Base-by-base conservation (phyloP, 2,113 vertebrate species). In the Puffinus mauretanicus region DNA sequence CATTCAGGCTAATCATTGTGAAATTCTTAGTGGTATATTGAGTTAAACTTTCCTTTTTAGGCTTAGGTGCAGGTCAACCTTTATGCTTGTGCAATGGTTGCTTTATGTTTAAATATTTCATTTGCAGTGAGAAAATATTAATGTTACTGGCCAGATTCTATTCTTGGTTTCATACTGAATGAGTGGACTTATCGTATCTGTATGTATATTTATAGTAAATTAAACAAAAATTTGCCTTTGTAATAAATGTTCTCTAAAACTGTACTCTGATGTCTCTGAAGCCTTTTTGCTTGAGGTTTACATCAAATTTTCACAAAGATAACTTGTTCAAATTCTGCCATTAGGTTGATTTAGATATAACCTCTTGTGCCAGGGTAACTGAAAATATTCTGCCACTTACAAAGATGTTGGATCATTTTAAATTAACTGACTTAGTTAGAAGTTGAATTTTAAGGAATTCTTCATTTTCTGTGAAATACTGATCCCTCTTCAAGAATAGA, bases 101-200 rank as follows among this genome's bases (percentile, higher is more conserved):
- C 16, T 89, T 78, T 82, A 49, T 26, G 8, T 32, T 83, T 69
- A 88, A 88, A 70, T 64, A 70, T 77, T 90, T 38, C 17, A 66
- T 86, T 70, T 90, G 4, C 40, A 70, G 8, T 70, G 42, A 77
- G 36, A 30, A 6, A 62, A 55, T 51, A 70, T 73, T 76, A 76
- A 67, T 1, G 1, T 15, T 62, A 19, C 1, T 4, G 22, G 9
- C 3, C 29, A 54, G 3, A 77, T 83, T 73, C 25, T 66, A 3
- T 66, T 72, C 25, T 77, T 91, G 32, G 6, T 72, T 89, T 85
- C 44, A 62, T 61, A 54, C 2, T 32, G 26, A 91, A 42, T 73
- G 38, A 58, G 40, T 75, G 17, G n/a, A 58, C 2, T 80, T 79
- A 36, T 4, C 4, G 1, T 65, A 17, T 19, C 65, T 80, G 81